Evolutionary conservation across 64 coral and sea anemone species (phyloP), one percentile per base, ranked within the genome.

Genomic region (Orbicella faveolata): DNA sequence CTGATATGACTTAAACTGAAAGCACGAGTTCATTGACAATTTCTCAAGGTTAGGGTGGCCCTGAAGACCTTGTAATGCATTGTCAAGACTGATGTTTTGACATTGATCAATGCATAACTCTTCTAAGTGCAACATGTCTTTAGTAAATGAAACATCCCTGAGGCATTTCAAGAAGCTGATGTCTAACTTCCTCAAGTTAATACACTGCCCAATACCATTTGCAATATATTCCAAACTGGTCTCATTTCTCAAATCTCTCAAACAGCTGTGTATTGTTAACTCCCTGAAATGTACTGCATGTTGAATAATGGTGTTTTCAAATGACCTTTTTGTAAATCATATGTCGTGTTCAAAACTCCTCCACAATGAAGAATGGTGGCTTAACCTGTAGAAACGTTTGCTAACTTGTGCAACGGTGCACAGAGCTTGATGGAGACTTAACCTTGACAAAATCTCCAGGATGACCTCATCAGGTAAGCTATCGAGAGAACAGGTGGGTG

Each of bases 31-130:
- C 0, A 80, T 80, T 55, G 78, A 80, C 52, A 80, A n/a, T 80
- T 80, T 80, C 53, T 57, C 23, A 80, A 80, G 78, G 39, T 79
- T 52, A n/a, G 77, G 77, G 77, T 64, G 62, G 62, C 62, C 62
- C 62, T 64, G 62, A 55, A 7, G 77, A 52, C 77, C 48, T 79
- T 25, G 39, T 23, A 79, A 26, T 79, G 23, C n/a, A 21, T 20
- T 55, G 77, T 79, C 77, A 79, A 17, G 77, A 79, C 77, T 79
- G 77, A 79, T 79, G 77, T 79, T 79, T 79, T 54, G 77, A 79
- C 77, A 79, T 79, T 79, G 77, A 79, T 79, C 77, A 51, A 79
- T 79, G 57, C 51, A 25, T 79, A 79, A 79, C 77, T 79, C 77
- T 79, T 79, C 77, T 41, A 79, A 79, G 41, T 52, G 77, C 77